These are phyloP conservation scores for Monomorium pharaonis DNA, from an alignment of 1,140 invertebrate species.

Conservation along the genomic window DNA sequence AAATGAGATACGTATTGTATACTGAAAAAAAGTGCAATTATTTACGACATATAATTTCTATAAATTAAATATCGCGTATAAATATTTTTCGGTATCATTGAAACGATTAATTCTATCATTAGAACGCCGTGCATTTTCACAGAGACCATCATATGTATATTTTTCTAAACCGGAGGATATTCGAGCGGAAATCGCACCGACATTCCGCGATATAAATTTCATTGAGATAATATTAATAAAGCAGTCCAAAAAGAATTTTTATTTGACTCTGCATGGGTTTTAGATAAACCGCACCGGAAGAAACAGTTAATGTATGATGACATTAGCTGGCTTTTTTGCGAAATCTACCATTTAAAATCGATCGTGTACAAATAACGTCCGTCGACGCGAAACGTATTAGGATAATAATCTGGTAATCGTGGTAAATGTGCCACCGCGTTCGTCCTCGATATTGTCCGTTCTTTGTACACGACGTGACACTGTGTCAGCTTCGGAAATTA, in stretches of 20 bases:
- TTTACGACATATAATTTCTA: not conserved
- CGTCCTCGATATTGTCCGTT: not conserved
- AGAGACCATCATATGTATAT: not conserved
- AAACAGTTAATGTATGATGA: conserved; percentile 12
- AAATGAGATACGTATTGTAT: not conserved
- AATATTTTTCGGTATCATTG: not conserved
- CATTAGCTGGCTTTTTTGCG: not conserved
- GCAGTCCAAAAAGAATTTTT: not conserved
- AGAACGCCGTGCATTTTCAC: not conserved
- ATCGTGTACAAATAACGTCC: not conserved
- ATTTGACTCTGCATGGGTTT: not conserved
- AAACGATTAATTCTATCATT: conserved; percentile 25
- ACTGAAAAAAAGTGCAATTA: not conserved
- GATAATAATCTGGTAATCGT: not conserved
- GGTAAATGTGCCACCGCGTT: no score
- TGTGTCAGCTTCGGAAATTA: conserved; percentile 15
- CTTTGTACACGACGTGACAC: not conserved
- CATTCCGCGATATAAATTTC: not conserved
- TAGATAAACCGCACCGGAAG: not conserved
- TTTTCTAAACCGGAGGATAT: conserved; percentile 1
- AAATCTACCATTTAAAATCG: conserved; percentile 34
- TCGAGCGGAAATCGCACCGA: not conserved
- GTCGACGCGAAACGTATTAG: conserved; percentile 9
- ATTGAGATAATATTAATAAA: conserved; percentile 5
- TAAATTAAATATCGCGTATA: not conserved